Conservation (phyloP, 2,113 vertebrate species). For the Cygnus atratus region DNA sequence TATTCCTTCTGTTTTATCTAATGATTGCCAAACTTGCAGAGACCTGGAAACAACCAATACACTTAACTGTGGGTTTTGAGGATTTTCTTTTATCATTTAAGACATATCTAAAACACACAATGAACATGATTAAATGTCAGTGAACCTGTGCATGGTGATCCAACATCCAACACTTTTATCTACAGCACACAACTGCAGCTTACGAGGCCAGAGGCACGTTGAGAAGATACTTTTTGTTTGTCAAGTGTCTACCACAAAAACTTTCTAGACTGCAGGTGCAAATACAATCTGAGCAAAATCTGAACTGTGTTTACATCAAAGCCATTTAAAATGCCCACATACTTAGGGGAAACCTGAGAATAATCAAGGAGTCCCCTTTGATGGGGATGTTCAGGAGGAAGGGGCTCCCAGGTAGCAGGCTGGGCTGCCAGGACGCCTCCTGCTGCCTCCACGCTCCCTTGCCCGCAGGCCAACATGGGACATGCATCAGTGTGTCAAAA, state of each 20-base stretch:
- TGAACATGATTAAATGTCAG: not conserved
- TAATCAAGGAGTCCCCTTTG: rapidly evolving
- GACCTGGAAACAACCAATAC: not conserved
- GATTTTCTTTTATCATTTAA: not conserved
- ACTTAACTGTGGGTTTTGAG: not conserved
- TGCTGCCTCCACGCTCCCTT: not conserved
- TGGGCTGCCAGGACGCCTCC: not conserved
- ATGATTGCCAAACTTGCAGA: not conserved
- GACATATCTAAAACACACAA: not conserved
- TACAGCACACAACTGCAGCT: not conserved
- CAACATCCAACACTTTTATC: not conserved
- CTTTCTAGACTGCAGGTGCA: not conserved
- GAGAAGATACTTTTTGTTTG: not conserved
- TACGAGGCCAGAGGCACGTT: rapidly evolving
- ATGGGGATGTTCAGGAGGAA: rapidly evolving
- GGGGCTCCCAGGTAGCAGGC: not conserved
- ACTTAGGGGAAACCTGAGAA: not conserved
- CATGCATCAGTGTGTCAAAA: not conserved
- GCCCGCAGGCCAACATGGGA: not conserved
- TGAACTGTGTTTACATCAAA: not conserved
- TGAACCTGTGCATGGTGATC: not conserved
- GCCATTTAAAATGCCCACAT: not conserved
- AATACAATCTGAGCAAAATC: not conserved
- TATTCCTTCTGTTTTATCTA: not conserved
- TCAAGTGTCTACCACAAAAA: rapidly evolving